A percentile compares a stretch with the other conserved stretches of the same genome.
Evolutionary conservation across 2,113 vertebrate species (phyloP).

Genomic region (Scomber colias): DNA sequence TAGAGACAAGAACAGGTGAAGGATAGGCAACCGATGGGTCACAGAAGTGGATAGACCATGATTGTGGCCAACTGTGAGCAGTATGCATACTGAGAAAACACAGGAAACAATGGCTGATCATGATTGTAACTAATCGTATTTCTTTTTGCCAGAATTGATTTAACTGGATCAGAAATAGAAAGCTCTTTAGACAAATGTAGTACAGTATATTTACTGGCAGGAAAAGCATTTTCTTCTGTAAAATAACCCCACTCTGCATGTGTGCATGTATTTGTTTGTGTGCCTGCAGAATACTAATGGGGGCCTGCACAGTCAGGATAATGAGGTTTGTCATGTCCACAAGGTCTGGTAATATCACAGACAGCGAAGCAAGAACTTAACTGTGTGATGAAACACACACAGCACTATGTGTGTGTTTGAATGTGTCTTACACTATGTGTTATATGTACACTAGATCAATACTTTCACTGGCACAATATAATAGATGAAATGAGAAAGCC

Average conservation of each 20-base stretch:
- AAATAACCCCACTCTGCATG: constrained; percentile 23
- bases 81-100: not conserved
- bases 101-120: constrained; percentile 6
- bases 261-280: constrained; percentile 26
- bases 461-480: constrained; percentile 17
- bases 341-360: constrained; percentile 40
- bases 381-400: not conserved
- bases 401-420: not conserved
- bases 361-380: constrained; percentile 18
- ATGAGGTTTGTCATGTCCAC: constrained; percentile 56
- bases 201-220: constrained; percentile 25
- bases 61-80: not conserved
- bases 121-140: constrained; percentile 3
- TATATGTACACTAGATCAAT: constrained; percentile 41
- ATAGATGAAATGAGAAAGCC: constrained; percentile 32
- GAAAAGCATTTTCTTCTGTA: constrained; percentile 35
- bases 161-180: constrained; percentile 18
- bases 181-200: constrained; percentile 27
- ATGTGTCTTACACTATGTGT: not conserved
- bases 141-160: constrained; percentile 4
- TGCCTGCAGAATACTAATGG: constrained; percentile 61
- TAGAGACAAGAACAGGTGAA: not conserved
- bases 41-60: constrained; percentile 2
- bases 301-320: constrained; percentile 32
- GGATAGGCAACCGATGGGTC: constrained; percentile 4